Evolutionary conservation across 2,797 vertebrate species (phyloP).

Genomic region (Rhynchonycteris naso): DNA sequence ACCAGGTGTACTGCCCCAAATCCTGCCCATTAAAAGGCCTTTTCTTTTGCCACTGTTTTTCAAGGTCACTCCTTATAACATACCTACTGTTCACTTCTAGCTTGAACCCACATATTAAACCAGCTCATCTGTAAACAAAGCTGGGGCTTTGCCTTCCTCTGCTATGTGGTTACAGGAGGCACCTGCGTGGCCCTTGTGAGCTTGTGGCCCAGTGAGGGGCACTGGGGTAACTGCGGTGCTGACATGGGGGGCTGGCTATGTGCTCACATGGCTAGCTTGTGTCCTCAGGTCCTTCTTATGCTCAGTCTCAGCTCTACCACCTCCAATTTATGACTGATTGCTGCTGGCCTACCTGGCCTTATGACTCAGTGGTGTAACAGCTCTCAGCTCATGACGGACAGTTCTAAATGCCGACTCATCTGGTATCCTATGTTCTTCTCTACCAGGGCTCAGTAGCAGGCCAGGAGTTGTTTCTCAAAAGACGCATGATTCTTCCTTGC

Average conservation of each 20-base stretch:
- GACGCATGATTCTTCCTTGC: not conserved
- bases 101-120: not conserved
- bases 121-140: not conserved
- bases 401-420: not conserved
- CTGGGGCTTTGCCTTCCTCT: not conserved
- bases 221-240: rapidly evolving
- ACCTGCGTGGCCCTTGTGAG: not conserved
- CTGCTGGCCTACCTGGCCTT: not conserved
- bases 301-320: not conserved
- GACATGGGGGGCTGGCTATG: not conserved
- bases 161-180: not conserved
- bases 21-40: not conserved
- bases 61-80: not conserved
- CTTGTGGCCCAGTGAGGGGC: too few species aligned
- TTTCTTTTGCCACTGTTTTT: not conserved
- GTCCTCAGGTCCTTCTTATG: not conserved
- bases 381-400: not conserved
- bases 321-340: not conserved
- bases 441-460: not conserved
- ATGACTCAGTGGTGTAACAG: not conserved
- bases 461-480: not conserved
- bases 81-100: not conserved
- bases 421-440: not conserved
- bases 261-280: not conserved
- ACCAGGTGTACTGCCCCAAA: not conserved